Percentiles rank a stretch among this genome's conserved stretches.
phyloP scores from a whole-genome alignment of 1,140 invertebrate genomes.

The Lysiphlebus fabarum region DNA sequence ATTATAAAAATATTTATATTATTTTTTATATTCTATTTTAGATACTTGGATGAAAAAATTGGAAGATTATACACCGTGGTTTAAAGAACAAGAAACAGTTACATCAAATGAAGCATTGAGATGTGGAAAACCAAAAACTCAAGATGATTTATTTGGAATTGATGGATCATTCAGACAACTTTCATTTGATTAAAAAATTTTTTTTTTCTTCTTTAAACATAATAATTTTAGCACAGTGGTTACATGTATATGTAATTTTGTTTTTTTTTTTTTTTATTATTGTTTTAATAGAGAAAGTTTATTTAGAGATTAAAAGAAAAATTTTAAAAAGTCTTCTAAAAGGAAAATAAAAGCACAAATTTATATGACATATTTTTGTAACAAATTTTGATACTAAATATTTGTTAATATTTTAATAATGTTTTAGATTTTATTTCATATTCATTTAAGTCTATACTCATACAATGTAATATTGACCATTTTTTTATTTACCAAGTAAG shows the following conservation, averaged over 20 bases:
- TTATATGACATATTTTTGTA: too few relatives aligned
- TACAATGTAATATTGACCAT: too few relatives aligned
- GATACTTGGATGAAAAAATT: conserved; percentile 73
- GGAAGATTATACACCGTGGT: conserved; percentile 72
- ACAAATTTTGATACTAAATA: too few relatives aligned
- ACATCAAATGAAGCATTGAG: conserved; percentile 72
- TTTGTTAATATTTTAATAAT: too few relatives aligned
- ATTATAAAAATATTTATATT: conserved; percentile 1
- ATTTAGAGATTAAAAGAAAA: background rate
- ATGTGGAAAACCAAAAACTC: conserved; percentile 74
- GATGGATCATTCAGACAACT: conserved; percentile 79
- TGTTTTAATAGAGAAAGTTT: background rate
- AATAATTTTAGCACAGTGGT: background rate
- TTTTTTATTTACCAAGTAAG: too few relatives aligned
- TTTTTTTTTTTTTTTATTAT: background rate
- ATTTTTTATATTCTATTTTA: conserved; percentile 42
- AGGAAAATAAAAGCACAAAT: too few relatives aligned
- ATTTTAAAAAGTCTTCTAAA: too few relatives aligned
- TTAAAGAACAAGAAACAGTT: conserved; percentile 67
- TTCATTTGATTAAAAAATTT: conserved; percentile 64
- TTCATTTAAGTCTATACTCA: too few relatives aligned
- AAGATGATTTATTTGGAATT: conserved; percentile 76
- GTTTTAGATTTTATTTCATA: too few relatives aligned
- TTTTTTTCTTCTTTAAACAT: conserved; percentile 6
- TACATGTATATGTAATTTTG: background rate